Evolutionary conservation across 2,888 invertebrate genomes (phyloP).

Genomic region (Ochlodes sylvanus): DNA sequence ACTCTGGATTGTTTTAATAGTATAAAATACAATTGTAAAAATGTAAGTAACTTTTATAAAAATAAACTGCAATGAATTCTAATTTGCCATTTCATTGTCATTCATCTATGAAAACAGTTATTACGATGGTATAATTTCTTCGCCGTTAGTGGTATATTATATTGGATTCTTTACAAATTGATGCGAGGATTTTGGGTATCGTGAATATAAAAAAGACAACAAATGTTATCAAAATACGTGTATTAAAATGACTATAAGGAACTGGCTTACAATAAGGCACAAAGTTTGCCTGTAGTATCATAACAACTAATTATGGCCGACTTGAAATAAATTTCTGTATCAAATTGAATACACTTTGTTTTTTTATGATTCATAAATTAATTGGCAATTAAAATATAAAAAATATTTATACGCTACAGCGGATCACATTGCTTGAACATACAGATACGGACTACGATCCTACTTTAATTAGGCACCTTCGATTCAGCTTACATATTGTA

Average conservation of each 20-base stretch:
- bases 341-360: constrained; percentile 7
- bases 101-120: constrained; percentile 7
- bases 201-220: constrained; percentile 43
- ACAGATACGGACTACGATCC: constrained; percentile 13
- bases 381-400: not conserved
- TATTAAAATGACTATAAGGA: constrained; percentile 73
- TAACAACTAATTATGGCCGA: constrained; percentile 44
- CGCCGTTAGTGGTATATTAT: too few species aligned
- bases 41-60: constrained; percentile 75
- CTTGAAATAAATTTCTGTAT: constrained; percentile 39
- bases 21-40: constrained; percentile 70
- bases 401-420: constrained; percentile 15
- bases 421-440: constrained; percentile 29
- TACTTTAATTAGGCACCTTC: constrained; percentile 64
- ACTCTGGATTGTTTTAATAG: constrained; percentile 73
- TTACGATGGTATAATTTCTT: too few species aligned
- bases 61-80: constrained; percentile 73
- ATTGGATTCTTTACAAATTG: too few species aligned
- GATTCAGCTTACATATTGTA: constrained; percentile 70
- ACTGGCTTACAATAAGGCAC: constrained; percentile 72
- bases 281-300: constrained; percentile 49
- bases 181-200: too few species aligned
- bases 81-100: constrained; percentile 49
- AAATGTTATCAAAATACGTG: constrained; percentile 63
- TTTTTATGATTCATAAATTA: not conserved